phyloP scores from a whole-genome alignment of 2,888 invertebrate genomes.

The Bibio marci region DNA sequence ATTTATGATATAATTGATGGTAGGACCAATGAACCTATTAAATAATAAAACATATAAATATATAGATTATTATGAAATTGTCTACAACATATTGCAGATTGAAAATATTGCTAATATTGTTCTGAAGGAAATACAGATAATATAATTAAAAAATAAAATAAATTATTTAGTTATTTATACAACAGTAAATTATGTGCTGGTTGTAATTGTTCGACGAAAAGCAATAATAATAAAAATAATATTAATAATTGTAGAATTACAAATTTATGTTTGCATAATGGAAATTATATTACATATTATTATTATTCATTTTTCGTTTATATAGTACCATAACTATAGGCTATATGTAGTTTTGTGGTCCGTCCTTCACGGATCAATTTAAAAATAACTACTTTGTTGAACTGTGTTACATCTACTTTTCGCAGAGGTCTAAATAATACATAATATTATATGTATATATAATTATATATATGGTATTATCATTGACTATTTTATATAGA shows the following conservation, averaged over 20 bases:
- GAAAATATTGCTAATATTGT: slow-evolving; percentile 46
- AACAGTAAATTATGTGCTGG: slow-evolving; percentile 31
- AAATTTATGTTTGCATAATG: slow-evolving; percentile 23
- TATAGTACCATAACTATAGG: too few relatives aligned
- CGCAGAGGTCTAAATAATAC: too few relatives aligned
- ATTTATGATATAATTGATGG: too few relatives aligned
- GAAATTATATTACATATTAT: slow-evolving; percentile 20
- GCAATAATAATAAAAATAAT: slow-evolving; percentile 14
- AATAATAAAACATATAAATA: not conserved
- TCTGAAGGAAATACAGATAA: slow-evolving; percentile 24
- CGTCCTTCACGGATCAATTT: too few relatives aligned
- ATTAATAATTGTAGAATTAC: slow-evolving; percentile 16
- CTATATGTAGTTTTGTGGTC: too few relatives aligned
- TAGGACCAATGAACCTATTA: too few relatives aligned
- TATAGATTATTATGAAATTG: slow-evolving; percentile 41
- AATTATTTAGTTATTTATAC: slow-evolving; percentile 21
- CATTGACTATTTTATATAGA: too few relatives aligned
- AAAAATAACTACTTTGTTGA: too few relatives aligned
- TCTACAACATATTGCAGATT: slow-evolving; percentile 36
- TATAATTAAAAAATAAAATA: slow-evolving; percentile 10
- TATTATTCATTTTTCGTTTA: too few relatives aligned
- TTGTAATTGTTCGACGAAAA: slow-evolving; percentile 34
- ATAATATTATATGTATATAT: too few relatives aligned
- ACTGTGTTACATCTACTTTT: too few relatives aligned
- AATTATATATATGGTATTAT: too few relatives aligned